phyloP scores from a whole-genome alignment of 2,113 vertebrate species.

The Brachirus orientalis region DNA sequence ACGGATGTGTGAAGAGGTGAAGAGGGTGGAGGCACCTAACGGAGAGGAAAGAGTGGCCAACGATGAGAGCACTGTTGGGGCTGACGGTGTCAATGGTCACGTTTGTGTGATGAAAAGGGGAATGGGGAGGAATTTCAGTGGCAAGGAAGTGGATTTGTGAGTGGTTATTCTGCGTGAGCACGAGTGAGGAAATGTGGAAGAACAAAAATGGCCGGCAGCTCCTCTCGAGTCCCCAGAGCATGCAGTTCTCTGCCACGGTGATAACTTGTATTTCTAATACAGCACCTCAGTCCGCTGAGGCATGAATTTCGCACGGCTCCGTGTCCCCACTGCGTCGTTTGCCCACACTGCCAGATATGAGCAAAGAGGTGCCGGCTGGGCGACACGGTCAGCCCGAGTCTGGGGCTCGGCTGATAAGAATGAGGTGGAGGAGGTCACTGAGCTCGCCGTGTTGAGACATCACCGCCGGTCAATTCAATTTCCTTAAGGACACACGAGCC shows the following conservation, averaged over 20 bases:
- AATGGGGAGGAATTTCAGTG: constrained; percentile 32
- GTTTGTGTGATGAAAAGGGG: constrained; percentile 24
- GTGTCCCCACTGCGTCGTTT: constrained; percentile 7
- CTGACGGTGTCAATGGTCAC: constrained; percentile 4
- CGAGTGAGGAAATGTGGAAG: constrained; percentile 34
- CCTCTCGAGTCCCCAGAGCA: constrained; percentile 16
- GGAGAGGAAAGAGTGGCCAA: constrained; percentile 20
- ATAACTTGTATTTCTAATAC: constrained; percentile 50
- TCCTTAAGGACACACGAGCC: constrained; percentile 72
- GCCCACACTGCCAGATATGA: constrained; percentile 51
- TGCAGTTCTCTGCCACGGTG: constrained; percentile 18
- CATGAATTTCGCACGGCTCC: constrained; percentile 54
- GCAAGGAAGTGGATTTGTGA: constrained; percentile 22
- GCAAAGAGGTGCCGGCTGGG: constrained; percentile 25
- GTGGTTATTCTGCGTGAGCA: constrained; percentile 42
- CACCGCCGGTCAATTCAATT: constrained; percentile 71
- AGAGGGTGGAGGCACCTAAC: constrained; percentile 16
- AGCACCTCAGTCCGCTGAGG: constrained; percentile 48
- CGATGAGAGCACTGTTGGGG: constrained; percentile 9
- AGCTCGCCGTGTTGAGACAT: constrained; percentile 64
- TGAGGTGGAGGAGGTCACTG: constrained; percentile 65
- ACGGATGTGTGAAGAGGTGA: constrained; percentile 21
- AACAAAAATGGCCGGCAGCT: constrained; percentile 40
- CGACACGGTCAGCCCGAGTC: constrained; percentile 35
- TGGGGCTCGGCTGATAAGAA: constrained; percentile 71